phyloP scores from a whole-genome alignment of 2,888 invertebrate genomes.

The Teleiodes luculella region DNA sequence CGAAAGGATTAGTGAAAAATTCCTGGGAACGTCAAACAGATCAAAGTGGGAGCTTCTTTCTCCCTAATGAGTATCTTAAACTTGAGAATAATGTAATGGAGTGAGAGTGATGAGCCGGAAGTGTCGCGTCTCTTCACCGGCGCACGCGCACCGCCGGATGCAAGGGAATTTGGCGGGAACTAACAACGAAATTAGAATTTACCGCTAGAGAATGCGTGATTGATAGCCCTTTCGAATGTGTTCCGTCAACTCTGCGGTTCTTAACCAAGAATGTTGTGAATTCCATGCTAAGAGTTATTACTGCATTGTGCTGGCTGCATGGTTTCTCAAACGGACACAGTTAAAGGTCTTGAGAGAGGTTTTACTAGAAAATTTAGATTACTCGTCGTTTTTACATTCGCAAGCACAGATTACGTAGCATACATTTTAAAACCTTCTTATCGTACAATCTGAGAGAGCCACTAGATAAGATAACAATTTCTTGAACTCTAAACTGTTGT shows the following conservation, averaged over 20 bases:
- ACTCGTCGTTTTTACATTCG: too few relatives aligned
- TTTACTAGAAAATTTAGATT: too few relatives aligned
- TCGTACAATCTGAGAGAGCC: neutral
- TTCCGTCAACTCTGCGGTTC: conserved; percentile 13
- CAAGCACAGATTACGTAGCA: neutral
- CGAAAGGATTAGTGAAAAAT: conserved; percentile 3
- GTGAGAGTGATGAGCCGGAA: conserved; percentile 51
- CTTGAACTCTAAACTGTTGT: too few relatives aligned
- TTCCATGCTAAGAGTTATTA: conserved; percentile 33
- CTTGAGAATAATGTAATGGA: conserved; percentile 41
- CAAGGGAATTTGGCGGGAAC: conserved; percentile 50
- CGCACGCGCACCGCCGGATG: conserved; percentile 52
- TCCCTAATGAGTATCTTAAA: conserved; percentile 48
- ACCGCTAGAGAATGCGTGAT: conserved; percentile 45
- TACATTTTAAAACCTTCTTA: neutral
- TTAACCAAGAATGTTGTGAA: conserved; percentile 30
- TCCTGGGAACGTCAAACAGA: conserved; percentile 29
- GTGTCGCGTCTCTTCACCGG: conserved; percentile 33
- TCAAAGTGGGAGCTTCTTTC: conserved; percentile 45
- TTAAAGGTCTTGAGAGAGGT: too few relatives aligned
- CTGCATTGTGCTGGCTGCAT: conserved; percentile 24
- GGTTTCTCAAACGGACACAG: neutral
- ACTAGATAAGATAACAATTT: neutral
- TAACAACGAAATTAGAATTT: conserved; percentile 52
- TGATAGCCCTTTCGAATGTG: conserved; percentile 38